A percentile compares a stretch with the other conserved stretches of the same genome.
Conservation (phyloP, 2,113 vertebrate genomes). For the Nesogale talazaci region DNA sequence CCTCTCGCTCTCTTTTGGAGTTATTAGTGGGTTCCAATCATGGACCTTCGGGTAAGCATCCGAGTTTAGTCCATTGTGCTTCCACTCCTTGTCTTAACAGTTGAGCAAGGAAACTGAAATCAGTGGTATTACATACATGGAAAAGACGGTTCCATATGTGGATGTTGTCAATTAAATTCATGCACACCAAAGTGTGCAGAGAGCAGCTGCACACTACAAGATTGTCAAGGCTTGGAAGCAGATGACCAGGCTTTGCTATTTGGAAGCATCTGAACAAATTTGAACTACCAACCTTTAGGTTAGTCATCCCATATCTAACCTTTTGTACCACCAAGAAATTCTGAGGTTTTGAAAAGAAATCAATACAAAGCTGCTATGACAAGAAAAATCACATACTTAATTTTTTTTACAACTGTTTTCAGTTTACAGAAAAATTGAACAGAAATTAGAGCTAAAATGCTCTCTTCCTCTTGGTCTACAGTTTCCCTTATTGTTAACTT, state of each 20-base stretch:
- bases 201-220: neutral
- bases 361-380: neutral
- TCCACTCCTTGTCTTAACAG: too few species aligned
- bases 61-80: too few species aligned
- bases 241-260: neutral
- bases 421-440: neutral
- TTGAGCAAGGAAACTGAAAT: too few species aligned
- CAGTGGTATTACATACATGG: too few species aligned
- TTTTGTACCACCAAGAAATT: neutral
- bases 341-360: neutral
- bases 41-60: too few species aligned
- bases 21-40: too few species aligned
- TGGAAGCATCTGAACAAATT: neutral
- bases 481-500: neutral
- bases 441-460: neutral
- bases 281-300: too few species aligned
- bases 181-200: neutral
- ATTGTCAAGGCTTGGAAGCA: neutral
- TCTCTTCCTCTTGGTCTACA: neutral
- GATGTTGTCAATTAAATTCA: too few species aligned
- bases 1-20: too few species aligned
- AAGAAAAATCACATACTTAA: neutral
- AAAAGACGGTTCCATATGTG: too few species aligned
- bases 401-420: neutral
- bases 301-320: neutral